Percentiles rank a stretch among this genome's conserved stretches.
Evolutionary conservation across 2,888 invertebrate species (phyloP).

Genomic region (Phalera bucephala): DNA sequence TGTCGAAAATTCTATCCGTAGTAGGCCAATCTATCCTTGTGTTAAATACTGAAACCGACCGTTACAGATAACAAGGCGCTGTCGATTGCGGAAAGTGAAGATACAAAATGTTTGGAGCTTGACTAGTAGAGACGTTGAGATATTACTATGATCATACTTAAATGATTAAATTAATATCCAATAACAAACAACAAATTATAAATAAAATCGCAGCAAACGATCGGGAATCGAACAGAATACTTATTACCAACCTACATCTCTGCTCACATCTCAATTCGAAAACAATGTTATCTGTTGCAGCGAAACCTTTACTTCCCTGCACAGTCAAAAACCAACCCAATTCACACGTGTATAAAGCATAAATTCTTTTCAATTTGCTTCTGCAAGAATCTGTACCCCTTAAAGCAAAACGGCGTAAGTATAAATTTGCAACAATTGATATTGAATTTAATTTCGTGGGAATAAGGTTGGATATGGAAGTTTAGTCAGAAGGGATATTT

Average conservation of each 20-base stretch:
- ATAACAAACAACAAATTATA: too few relatives aligned
- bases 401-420: constrained; percentile 7
- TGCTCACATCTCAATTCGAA: constrained; percentile 68
- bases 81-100: too few relatives aligned
- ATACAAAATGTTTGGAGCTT: too few relatives aligned
- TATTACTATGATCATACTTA: too few relatives aligned
- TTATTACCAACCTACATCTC: constrained; percentile 58
- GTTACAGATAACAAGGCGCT: too few relatives aligned
- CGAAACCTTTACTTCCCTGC: constrained; percentile 3
- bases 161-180: too few relatives aligned
- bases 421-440: constrained; percentile 3
- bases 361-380: constrained; percentile 22
- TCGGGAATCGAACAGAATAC: constrained; percentile 42
- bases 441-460: constrained; percentile 2
- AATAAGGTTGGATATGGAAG: constrained; percentile 31
- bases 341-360: constrained; percentile 8
- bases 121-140: too few relatives aligned
- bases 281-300: constrained; percentile 64
- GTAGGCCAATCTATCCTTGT: too few relatives aligned
- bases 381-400: constrained; percentile 5
- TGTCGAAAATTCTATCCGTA: too few relatives aligned
- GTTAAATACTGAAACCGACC: too few relatives aligned
- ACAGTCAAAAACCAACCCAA: constrained; percentile 36
- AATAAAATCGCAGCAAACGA: constrained; percentile 14
- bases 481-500: constrained; percentile 44